Base-by-base conservation (phyloP, 2,113 vertebrate species). In the Dromiciops gliroides region DNA sequence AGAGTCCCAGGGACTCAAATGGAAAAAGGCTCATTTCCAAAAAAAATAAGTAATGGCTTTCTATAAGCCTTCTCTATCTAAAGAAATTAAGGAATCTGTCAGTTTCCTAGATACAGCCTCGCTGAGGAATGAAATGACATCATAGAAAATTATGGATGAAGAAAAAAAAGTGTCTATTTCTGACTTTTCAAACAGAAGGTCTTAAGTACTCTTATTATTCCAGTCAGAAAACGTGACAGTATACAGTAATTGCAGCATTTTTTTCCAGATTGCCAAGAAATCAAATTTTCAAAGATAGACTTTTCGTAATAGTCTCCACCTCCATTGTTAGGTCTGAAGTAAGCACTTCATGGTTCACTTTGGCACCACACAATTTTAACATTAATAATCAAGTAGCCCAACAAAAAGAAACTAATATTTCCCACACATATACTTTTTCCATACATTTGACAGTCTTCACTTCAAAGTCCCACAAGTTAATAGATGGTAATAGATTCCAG, bases 401-500 rank as follows among this genome's bases (percentile, higher is more conserved):
- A 89, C 67, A 94, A 83, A 95, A 92, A 53, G 94, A 51, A 93
- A 44, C 9, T 92, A 93, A 75, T 56, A 31, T 48, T 52, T 8
- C 49, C 60, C 7, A 16, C 67, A 44, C 67, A 44, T 1, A 1
- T 14, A 49, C 48, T 50, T 89, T 49, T 91, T 47, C 49, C 50
- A 10, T 51, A 49, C 48, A 75, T 53, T 19, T 44, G 52, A 25
- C 83, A 89, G 50, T 49, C 48, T 26, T 47, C 3, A 8, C 67
- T 92, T 91, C 90, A 89, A 95, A 94, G 75, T 50, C 67, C n/a
- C 10, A 49, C 89, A 52, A 95, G n/a, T 60, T 95, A 95, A 96
- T 28, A 94, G 48, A 97, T 50, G 93, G 89, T 83, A 96, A 97
- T 83, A 94, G 52, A 96, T 94, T 96, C 93, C 89, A 95, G 50